These are phyloP conservation scores for Chirona hameri DNA, from an alignment of 2,888 invertebrate genomes.

Conservation along the genomic window DNA sequence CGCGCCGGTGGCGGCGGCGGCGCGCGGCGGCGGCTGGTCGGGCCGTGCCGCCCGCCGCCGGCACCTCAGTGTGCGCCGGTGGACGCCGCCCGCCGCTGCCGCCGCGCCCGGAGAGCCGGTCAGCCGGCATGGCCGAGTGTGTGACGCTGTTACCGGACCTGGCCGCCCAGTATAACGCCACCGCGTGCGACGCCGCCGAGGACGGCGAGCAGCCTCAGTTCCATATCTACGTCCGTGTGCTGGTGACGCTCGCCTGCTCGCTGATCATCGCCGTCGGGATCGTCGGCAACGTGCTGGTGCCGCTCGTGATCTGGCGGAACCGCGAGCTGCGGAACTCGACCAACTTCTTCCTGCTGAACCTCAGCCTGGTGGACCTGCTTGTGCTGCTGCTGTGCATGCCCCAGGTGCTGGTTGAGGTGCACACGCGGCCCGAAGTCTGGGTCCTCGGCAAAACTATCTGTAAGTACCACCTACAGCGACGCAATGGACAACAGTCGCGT, in stretches of 20 bases:
- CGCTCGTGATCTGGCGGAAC: slow-evolving; percentile 83
- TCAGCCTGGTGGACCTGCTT: slow-evolving; percentile 87
- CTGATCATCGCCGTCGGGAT: slow-evolving; percentile 85
- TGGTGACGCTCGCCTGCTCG: slow-evolving; percentile 83
- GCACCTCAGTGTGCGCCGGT: background rate
- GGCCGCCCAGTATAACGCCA: background rate
- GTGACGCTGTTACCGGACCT: background rate
- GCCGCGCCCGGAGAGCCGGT: background rate
- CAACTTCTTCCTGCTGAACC: slow-evolving; percentile 88
- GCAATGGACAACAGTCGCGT: no score
- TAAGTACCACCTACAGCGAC: slow-evolving; percentile 58
- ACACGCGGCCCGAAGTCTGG: slow-evolving; percentile 88
- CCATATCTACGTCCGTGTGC: slow-evolving; percentile 79
- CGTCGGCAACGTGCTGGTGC: slow-evolving; percentile 89
- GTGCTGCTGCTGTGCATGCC: slow-evolving; percentile 89
- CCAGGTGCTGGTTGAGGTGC: slow-evolving; percentile 88
- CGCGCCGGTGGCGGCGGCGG: background rate
- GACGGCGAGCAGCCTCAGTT: slow-evolving; percentile 46
- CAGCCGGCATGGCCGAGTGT: background rate
- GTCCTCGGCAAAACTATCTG: slow-evolving; percentile 86
- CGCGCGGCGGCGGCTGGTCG: background rate
- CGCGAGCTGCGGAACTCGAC: slow-evolving; percentile 94
- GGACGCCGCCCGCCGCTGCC: background rate
- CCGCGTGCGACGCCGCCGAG: background rate
- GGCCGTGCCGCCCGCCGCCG: background rate